Percentiles rank a stretch among this genome's conserved stretches.
These are phyloP conservation scores for Pollenia angustigena DNA, from an alignment of 2,888 invertebrate genomes.

Conservation along the genomic window DNA sequence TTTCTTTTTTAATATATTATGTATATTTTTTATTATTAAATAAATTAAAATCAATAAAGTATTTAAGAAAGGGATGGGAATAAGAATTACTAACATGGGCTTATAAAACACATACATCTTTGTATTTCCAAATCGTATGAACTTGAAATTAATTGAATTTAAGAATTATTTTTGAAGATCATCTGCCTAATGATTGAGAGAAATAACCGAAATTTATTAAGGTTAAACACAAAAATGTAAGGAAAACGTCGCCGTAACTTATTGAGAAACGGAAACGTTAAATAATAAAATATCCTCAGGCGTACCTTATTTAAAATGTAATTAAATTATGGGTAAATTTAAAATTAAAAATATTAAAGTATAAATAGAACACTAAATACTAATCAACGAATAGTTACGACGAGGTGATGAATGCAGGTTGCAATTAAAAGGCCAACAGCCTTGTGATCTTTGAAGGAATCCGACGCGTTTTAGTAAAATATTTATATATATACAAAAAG, in stretches of 20 bases:
- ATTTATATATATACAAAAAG: conserved; percentile 54
- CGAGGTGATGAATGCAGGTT: conserved; percentile 43
- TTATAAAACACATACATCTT: conserved; percentile 24
- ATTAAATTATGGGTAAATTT: conserved; percentile 49
- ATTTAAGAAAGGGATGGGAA: conserved; percentile 13
- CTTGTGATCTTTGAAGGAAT: conserved; percentile 1
- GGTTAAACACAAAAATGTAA: not conserved
- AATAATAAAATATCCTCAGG: conserved; percentile 8
- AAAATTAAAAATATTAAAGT: conserved; percentile 36
- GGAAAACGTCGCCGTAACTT: not conserved
- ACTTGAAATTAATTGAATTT: conserved; percentile 20
- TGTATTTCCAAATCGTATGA: conserved; percentile 38
- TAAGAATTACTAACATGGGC: not conserved
- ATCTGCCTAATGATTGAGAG: conserved; percentile 1
- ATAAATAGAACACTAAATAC: conserved; percentile 56
- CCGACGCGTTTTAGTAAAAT: conserved; percentile 30
- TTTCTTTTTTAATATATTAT: conserved; percentile 55
- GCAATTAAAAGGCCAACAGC: conserved; percentile 22
- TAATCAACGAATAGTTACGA: conserved; percentile 69
- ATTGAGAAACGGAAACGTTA: not conserved
- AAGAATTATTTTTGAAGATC: not conserved
- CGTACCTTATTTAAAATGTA: conserved; percentile 23
- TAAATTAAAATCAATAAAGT: conserved; percentile 62
- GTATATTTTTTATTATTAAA: conserved; percentile 55
- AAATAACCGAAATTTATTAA: not conserved